Evolutionary conservation across 1,140 invertebrate genomes (phyloP).

Genomic region (Nasonia longicornis): DNA sequence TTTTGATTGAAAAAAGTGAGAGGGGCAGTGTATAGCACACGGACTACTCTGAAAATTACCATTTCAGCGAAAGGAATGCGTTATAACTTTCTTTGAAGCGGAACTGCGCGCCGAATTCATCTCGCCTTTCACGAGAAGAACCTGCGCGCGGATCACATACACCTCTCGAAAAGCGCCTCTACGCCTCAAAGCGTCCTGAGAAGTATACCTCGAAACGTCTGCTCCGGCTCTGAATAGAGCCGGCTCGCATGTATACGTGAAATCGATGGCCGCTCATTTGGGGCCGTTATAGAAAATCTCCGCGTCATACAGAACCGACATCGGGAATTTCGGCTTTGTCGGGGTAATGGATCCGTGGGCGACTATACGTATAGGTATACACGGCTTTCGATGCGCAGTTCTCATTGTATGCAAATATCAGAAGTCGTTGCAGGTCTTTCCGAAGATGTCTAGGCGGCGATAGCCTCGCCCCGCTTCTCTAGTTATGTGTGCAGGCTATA

Average conservation of each 20-base stretch:
- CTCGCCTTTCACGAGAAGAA: background rate
- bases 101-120: background rate
- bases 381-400: background rate
- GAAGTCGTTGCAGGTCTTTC: constrained; percentile 62
- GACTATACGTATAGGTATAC: background rate
- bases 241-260: background rate
- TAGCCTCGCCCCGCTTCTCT: constrained; percentile 49
- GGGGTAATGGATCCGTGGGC: background rate
- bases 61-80: background rate
- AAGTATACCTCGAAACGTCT: background rate
- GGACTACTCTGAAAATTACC: too few relatives aligned
- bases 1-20: too few relatives aligned
- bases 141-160: too few relatives aligned
- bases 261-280: background rate
- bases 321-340: constrained; percentile 12
- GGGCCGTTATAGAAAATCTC: background rate
- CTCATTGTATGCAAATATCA: constrained; percentile 67
- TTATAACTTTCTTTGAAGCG: background rate
- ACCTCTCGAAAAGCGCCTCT: background rate
- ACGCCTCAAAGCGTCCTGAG: background rate
- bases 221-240: background rate
- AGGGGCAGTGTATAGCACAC: too few relatives aligned
- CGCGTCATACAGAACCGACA: constrained; percentile 21
- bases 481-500: background rate
- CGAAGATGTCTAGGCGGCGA: constrained; percentile 64